Conservation (phyloP, 1,140 invertebrate genomes). For the Dolichoris vasculosae region DNA sequence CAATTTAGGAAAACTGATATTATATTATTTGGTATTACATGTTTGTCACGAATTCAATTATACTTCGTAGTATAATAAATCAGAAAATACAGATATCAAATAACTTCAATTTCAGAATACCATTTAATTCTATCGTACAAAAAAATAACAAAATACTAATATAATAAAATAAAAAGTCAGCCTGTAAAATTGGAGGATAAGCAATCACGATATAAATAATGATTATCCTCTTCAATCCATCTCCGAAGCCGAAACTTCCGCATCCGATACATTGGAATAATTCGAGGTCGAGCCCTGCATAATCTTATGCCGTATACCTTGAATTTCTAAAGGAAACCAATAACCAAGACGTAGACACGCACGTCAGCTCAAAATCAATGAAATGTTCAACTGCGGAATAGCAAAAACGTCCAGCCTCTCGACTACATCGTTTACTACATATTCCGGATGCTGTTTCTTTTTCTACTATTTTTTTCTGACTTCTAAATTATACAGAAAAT, state of each 20-base stretch:
- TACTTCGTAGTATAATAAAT: not conserved
- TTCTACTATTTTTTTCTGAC: not conserved
- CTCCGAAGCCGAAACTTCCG: not conserved
- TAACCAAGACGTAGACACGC: not conserved
- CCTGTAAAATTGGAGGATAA: not conserved
- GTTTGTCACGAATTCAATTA: not conserved
- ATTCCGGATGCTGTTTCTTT: not conserved
- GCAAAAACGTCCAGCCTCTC: not conserved
- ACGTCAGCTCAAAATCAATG: conserved; percentile 17
- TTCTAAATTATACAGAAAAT: not conserved
- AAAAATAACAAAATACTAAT: no score
- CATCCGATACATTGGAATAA: not conserved
- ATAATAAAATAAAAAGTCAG: no score
- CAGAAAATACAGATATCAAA: not conserved
- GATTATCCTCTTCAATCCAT: not conserved
- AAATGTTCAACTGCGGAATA: conserved; percentile 12
- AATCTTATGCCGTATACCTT: not conserved
- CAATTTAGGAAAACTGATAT: no score
- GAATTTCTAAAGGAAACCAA: not conserved
- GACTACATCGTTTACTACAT: not conserved
- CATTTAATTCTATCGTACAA: no score
- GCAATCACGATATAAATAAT: conserved; percentile 6
- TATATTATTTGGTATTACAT: not conserved
- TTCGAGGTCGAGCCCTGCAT: not conserved
- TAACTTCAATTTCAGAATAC: not conserved